Percentiles rank a stretch among this genome's conserved stretches.
Conservation (phyloP, 2,888 invertebrate species). For the Pseudococcus jackbeardsleyi region DNA sequence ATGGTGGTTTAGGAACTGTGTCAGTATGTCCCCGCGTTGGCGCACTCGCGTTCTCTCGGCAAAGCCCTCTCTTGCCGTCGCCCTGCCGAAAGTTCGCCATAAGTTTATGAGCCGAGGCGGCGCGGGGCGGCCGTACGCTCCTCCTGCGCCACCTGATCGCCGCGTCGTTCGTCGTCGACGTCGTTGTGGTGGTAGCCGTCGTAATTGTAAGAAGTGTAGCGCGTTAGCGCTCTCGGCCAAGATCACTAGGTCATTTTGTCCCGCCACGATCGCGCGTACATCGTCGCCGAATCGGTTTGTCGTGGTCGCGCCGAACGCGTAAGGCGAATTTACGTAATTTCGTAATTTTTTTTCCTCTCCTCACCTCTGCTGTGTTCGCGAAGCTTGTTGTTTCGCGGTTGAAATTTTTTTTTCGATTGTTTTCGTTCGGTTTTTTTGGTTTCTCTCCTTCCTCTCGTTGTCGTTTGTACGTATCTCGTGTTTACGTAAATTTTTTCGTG, state of each 20-base stretch:
- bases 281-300: conserved; percentile 50
- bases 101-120: not conserved
- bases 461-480: not conserved
- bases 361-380: not conserved
- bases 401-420: conserved; percentile 7
- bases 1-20: conserved; percentile 60
- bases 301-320: conserved; percentile 55
- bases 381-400: not conserved
- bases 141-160: conserved; percentile 38
- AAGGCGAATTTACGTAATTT: conserved; percentile 50
- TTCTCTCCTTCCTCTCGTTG: not conserved
- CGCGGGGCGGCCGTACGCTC: conserved; percentile 4
- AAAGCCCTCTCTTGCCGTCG: not conserved
- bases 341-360: conserved; percentile 29
- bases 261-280: conserved; percentile 61
- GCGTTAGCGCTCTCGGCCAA: conserved; percentile 64
- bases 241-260: conserved; percentile 66
- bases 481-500: conserved; percentile 15
- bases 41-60: conserved; percentile 50
- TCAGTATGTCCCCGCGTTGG: conserved; percentile 61
- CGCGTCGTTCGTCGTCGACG: not conserved
- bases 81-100: not conserved
- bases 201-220: conserved; percentile 64
- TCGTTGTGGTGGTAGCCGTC: conserved; percentile 10
- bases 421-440: not conserved